These are phyloP conservation scores for Archegozetes longisetosus DNA, from an alignment of 1,140 invertebrate genomes.

Conservation along the genomic window DNA sequence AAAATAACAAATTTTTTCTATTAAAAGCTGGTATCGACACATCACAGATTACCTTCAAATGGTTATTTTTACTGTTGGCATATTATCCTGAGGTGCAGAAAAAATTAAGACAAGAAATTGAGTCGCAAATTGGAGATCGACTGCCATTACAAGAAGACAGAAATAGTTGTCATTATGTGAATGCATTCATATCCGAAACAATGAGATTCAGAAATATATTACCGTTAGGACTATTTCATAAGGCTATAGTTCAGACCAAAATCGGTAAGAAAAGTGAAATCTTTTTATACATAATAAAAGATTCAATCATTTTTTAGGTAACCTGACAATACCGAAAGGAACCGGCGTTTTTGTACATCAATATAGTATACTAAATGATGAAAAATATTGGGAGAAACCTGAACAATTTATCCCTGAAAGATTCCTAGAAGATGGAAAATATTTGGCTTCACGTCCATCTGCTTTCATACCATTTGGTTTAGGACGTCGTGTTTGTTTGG, in stretches of 20 bases:
- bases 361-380: not conserved
- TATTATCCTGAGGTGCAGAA: conserved; percentile 27
- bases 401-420: conserved; percentile 1
- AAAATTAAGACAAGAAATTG: conserved; percentile 24
- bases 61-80: conserved; percentile 24
- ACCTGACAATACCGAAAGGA: not conserved
- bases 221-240: not conserved
- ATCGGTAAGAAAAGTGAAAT: not conserved
- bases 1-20: not conserved
- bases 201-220: not conserved
- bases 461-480: not conserved
- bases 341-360: not conserved
- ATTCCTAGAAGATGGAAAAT: not conserved
- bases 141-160: not conserved
- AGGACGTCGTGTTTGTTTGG: not conserved
- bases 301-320: not conserved
- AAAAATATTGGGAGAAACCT: not conserved
- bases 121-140: conserved; percentile 18
- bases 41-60: conserved; percentile 24
- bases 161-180: conserved; percentile 11
- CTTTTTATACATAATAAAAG: not conserved
- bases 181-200: conserved; percentile 4
- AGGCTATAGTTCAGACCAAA: not conserved
- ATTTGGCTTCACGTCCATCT: not conserved
- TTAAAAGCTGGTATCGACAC: conserved; percentile 25